Base-by-base conservation (phyloP, 1,140 invertebrate species). In the Drosophila trapezifrons region DNA sequence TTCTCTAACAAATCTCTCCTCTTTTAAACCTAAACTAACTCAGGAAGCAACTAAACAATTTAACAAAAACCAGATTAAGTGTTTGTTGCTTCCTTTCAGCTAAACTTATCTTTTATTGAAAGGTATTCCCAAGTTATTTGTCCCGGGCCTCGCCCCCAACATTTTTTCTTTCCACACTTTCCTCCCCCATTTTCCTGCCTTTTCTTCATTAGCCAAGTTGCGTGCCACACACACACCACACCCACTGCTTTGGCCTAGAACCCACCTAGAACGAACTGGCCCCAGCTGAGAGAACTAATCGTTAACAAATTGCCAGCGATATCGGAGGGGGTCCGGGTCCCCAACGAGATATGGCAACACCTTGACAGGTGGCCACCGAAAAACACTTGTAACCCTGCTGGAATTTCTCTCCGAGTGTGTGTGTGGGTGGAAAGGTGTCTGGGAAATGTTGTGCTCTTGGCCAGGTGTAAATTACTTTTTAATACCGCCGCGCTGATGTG, bases 401-500 rank as follows among this genome's bases (percentile, higher is more conserved):
- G 42, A 20, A 15, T 37, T 17, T 32, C 27, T 32, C 22, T 40
- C 22, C 60, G 54, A 56, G 58, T n/a, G 47, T 42, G 9, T 15
- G 20, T 40, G 15, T 46, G 35, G 38, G 29, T 29, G 17, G 12
- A 35, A 35, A 43, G 49, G 63, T 76, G 79, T 79, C 49, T 87
- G 82, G 69, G 83, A 79, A 87, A 77, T 76, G 58, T 63, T 70
- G 69, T 49, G 43, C 59, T 49, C 60, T 60, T 47, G 47, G 65
- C 79, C 83, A 87, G 83, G 80, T 87, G 84, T 83, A 87, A 87
- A 87, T 87, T 76, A 89, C 80, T 89, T 89, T 89, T 87, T 80
- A 87, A 87, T 89, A 80, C 67, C 67, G 71, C 37, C 57, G 64
- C 60, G 60, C 65, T 83, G 80, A 83, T 71, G 60, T 58, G 80